Percentiles rank a stretch among this genome's conserved stretches.
Evolutionary conservation across 2,113 vertebrate genomes (phyloP).

Genomic region (Rhegmatorhina hoffmannsi): DNA sequence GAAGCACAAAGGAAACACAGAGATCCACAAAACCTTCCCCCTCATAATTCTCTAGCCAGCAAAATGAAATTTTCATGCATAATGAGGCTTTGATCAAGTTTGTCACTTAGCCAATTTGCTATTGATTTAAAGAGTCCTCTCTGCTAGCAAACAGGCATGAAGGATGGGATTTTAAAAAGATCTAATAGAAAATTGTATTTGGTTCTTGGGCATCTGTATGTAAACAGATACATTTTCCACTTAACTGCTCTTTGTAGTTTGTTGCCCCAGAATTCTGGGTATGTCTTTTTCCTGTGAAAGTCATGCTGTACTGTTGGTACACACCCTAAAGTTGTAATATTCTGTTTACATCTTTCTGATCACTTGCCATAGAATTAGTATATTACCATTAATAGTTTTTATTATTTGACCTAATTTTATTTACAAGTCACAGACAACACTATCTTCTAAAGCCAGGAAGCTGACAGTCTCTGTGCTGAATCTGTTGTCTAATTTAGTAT

Average conservation of each 20-base stretch:
- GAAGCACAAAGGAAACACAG: conserved; percentile 3
- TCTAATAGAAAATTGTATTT: conserved; percentile 45
- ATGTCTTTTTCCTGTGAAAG: neutral
- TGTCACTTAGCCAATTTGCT: conserved; percentile 25
- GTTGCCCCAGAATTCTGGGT: conserved; percentile 9
- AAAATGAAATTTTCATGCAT: conserved; percentile 53
- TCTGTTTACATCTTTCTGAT: conserved; percentile 10
- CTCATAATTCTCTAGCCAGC: neutral
- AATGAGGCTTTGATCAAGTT: conserved; percentile 41
- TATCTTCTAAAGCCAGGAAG: conserved; percentile 37
- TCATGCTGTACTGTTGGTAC: neutral
- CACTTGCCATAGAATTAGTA: conserved; percentile 15
- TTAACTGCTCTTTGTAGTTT: conserved; percentile 26
- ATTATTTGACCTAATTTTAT: conserved; percentile 35
- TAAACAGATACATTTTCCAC: conserved; percentile 15
- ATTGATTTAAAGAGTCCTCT: conserved; percentile 33
- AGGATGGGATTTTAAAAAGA: neutral
- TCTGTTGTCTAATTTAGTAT: conserved; percentile 20
- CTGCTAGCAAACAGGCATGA: conserved; percentile 1
- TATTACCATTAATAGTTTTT: conserved; percentile 13
- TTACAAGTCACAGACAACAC: conserved; percentile 11
- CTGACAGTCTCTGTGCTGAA: neutral
- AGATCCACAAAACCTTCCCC: neutral
- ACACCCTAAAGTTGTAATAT: neutral
- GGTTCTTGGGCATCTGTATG: neutral